Percentiles rank a stretch among this genome's conserved stretches.
phyloP scores from a whole-genome alignment of 2,888 invertebrate species.

The Eurois occulta region DNA sequence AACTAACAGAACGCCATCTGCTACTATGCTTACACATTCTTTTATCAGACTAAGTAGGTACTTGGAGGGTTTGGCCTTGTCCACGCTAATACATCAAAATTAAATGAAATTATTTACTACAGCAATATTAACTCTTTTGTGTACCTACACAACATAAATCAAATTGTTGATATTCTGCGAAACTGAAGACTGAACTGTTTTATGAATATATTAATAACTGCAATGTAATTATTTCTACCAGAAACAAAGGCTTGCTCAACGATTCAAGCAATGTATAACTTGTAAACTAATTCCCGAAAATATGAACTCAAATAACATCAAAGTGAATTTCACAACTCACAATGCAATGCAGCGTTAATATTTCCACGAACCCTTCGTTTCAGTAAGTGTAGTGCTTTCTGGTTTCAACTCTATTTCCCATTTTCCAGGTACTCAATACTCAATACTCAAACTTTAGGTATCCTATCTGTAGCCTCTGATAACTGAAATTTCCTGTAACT shows the following conservation, averaged over 20 bases:
- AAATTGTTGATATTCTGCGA: background rate
- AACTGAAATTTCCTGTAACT: slow-evolving; percentile 22
- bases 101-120: background rate
- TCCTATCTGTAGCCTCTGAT: background rate
- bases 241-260: background rate
- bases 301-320: background rate
- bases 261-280: background rate
- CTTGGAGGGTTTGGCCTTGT: background rate
- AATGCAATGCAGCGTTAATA: background rate
- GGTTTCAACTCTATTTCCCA: background rate
- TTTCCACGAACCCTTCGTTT: slow-evolving; percentile 17
- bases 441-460: too few species aligned
- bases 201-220: background rate
- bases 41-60: too few species aligned
- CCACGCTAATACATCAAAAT: background rate
- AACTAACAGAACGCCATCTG: background rate
- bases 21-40: background rate
- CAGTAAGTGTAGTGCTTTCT: background rate
- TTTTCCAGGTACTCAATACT: too few species aligned
- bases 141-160: background rate
- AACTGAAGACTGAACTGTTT: background rate
- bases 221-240: background rate
- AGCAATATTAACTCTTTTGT: background rate
- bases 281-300: background rate
- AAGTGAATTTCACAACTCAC: background rate